phyloP scores from a whole-genome alignment of 23 tunicate species.

The Diplosoma virens region DNA sequence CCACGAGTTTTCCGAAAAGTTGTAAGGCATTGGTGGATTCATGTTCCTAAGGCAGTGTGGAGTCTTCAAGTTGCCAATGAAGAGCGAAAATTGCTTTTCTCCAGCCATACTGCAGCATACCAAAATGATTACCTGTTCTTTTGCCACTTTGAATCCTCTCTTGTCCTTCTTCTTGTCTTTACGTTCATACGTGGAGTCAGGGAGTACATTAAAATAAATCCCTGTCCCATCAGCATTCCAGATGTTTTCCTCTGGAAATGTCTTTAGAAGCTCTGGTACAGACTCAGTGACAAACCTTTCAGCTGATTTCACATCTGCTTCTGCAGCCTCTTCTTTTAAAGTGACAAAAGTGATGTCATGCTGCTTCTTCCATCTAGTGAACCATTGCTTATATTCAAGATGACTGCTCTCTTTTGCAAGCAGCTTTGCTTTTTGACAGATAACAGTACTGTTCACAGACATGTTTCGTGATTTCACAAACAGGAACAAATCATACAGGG shows the following conservation, averaged over 20 bases:
- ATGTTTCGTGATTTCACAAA: too few relatives aligned
- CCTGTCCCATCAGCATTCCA: slow-evolving; percentile 11
- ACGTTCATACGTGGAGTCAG: slow-evolving; percentile 12
- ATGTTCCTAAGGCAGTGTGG: slow-evolving; percentile 8
- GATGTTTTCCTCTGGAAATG: slow-evolving; percentile 15
- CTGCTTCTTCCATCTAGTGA: slow-evolving; percentile 13
- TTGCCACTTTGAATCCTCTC: slow-evolving; percentile 10
- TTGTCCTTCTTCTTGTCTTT: slow-evolving; percentile 13
- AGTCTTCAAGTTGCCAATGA: background rate
- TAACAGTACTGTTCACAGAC: too few relatives aligned
- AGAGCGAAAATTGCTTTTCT: slow-evolving; percentile 7
- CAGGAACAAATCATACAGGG: too few relatives aligned
- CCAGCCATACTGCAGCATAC: slow-evolving; percentile 2
- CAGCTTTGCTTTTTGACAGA: slow-evolving; percentile 2
- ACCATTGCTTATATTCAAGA: background rate
- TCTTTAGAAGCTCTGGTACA: slow-evolving; percentile 3
- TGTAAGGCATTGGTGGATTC: slow-evolving; percentile 16
- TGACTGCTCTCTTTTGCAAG: slow-evolving; percentile 16
- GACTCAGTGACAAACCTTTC: background rate
- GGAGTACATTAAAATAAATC: slow-evolving; percentile 14
- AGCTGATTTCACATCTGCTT: slow-evolving; percentile 15
- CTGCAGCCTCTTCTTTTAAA: slow-evolving; percentile 6
- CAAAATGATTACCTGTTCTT: background rate
- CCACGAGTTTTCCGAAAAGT: slow-evolving; percentile 14
- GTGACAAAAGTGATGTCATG: slow-evolving; percentile 2